Evolutionary conservation across 2,888 invertebrate species (phyloP).

Genomic region (Ophion ventricosus): DNA sequence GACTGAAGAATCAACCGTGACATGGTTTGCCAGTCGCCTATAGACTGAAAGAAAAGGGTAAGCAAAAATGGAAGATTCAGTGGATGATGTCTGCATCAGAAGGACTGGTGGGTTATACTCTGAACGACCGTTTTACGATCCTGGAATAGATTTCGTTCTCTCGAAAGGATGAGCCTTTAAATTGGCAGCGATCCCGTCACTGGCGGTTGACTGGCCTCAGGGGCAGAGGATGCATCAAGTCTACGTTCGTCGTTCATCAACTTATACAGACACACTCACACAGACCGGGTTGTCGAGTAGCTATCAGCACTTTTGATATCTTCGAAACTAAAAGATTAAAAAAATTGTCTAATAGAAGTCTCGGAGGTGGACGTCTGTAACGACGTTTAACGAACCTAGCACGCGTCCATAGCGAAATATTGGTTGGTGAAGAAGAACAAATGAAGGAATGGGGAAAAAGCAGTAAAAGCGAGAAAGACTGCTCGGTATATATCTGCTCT

Average conservation of each 20-base stretch:
- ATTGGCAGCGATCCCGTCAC: constrained; percentile 72
- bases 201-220: constrained; percentile 41
- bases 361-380: constrained; percentile 55
- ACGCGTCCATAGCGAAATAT: constrained; percentile 51
- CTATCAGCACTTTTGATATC: no score
- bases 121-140: constrained; percentile 54
- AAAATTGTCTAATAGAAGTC: not conserved
- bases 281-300: not conserved
- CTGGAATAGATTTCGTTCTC: constrained; percentile 65
- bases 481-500: constrained; percentile 14
- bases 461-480: constrained; percentile 24
- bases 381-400: constrained; percentile 62
- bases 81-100: constrained; percentile 50
- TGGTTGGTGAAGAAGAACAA: constrained; percentile 39
- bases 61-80: constrained; percentile 34
- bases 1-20: constrained; percentile 19
- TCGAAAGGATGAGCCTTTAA: constrained; percentile 69
- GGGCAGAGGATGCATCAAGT: constrained; percentile 33
- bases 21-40: constrained; percentile 6
- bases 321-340: no score
- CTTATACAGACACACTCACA: not conserved
- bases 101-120: constrained; percentile 24
- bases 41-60: constrained; percentile 22
- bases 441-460: constrained; percentile 16
- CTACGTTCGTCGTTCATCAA: constrained; percentile 45